A percentile compares a stretch with the other conserved stretches of the same genome.
These are phyloP conservation scores for Mellivora capensis DNA, from an alignment of 2,113 vertebrate species.

Conservation along the genomic window DNA sequence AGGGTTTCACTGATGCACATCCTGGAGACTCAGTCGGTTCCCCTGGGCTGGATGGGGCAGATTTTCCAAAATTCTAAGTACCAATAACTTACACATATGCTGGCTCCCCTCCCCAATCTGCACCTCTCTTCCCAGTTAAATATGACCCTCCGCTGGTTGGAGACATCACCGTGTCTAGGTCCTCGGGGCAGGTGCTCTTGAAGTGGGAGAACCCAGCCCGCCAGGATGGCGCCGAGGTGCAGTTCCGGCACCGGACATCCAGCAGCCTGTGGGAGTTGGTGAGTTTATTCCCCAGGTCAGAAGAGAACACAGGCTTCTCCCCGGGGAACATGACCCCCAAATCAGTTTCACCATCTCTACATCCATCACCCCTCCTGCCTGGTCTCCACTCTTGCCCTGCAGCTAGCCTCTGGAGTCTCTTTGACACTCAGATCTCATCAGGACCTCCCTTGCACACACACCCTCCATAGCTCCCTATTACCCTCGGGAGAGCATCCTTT, in stretches of 20 bases:
- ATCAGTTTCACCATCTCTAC: background rate
- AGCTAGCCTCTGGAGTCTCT: background rate
- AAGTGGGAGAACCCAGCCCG: background rate
- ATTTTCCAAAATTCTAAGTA: background rate
- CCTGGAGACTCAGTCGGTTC: background rate
- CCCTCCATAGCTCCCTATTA: background rate
- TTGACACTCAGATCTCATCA: background rate
- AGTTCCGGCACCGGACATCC: background rate
- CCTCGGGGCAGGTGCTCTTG: background rate
- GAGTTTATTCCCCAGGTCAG: background rate
- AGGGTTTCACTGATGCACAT: background rate
- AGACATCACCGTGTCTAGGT: background rate
- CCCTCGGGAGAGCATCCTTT: background rate
- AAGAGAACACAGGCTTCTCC: too few relatives aligned
- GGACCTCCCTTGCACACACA: background rate
- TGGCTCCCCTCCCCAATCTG: background rate
- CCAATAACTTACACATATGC: accelerated
- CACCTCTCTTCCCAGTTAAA: conserved; percentile 70
- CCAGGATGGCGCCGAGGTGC: background rate
- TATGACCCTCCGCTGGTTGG: accelerated
- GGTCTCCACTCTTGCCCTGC: background rate
- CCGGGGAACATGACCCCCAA: background rate
- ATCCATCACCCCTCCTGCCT: background rate
- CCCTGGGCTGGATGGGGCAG: background rate
- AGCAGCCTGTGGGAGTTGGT: conserved; percentile 62